Evolutionary conservation across 2,888 invertebrate species (phyloP), one percentile per base, ranked within the genome.

Genomic region (Lycia hirtaria): DNA sequence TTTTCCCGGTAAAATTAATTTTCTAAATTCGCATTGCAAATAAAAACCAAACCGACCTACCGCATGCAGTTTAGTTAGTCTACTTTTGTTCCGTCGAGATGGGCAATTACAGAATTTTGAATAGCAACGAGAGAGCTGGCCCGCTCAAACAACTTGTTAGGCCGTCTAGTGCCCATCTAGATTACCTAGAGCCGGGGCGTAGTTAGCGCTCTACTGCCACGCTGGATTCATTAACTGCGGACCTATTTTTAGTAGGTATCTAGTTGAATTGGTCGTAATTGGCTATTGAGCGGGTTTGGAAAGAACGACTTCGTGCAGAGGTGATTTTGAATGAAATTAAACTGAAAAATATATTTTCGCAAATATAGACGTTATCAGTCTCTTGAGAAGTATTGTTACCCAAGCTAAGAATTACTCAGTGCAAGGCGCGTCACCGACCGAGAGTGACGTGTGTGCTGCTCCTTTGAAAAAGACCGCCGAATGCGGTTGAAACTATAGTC

Each of bases 51-150:
- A 24, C 24, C 24, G 30, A n/a, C 28, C 47, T 33, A 40, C 20
- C 33, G 63, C 62, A 69, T 72, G 63, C 62, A 69, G 72, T 75
- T 62, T 57, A 57, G 68, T 60, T 63, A 69, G 60, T 67, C 70
- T 68, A 72, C 67, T 75, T 79, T 78, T 70, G 69, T 71, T 73
- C 72, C 71, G 69, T 63, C 55, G 67, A 68, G 72, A 68, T 67
- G 67, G 67, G 69, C 81, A 81, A 82, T 81, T 81, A 81, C 76
- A 76, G 73, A 76, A 75, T 78, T 73, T 75, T 75, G 71, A 76
- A 79, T 72, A 62, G 64, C 65, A 68, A 64, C 72, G 67, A 67
- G 64, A 63, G 64, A 65, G 57, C 53, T 59, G 57, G 70, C 63
- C 74, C 73, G 71, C 75, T 76, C 71, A 76, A 82, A 80, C 72